Percentiles rank a stretch among this genome's conserved stretches.
phyloP scores from a whole-genome alignment of 2,797 vertebrate genomes.

The Hippopotamyrus pictus region DNA sequence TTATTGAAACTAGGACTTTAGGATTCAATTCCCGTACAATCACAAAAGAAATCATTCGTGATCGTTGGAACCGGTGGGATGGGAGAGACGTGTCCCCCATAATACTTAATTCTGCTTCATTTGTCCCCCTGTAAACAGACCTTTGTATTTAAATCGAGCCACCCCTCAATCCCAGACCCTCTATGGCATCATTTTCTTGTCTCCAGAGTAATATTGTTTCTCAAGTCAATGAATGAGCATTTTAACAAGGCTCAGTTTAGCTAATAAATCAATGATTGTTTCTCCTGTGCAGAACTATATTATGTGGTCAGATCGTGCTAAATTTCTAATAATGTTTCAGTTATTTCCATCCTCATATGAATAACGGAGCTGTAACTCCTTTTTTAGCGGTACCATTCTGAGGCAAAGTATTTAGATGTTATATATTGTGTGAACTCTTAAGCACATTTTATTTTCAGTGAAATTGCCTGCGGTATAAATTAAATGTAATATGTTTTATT shows the following conservation, averaged over 20 bases:
- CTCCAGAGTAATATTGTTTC: neutral
- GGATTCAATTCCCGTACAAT: neutral
- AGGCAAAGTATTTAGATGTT: neutral
- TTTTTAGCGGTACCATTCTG: neutral
- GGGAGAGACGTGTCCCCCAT: neutral
- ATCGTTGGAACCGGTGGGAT: neutral
- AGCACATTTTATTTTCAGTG: neutral
- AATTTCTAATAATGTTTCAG: neutral
- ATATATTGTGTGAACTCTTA: neutral
- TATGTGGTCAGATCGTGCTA: neutral
- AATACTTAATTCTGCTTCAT: neutral
- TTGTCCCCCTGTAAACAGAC: neutral
- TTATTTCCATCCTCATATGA: neutral
- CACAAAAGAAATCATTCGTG: neutral
- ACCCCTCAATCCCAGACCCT: neutral
- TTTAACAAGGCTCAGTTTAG: neutral
- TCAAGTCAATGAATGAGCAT: neutral
- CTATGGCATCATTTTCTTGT: neutral
- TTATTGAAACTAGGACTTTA: neutral
- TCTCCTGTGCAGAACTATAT: neutral
- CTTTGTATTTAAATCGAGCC: neutral
- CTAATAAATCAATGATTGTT: neutral
- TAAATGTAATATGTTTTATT: neutral
- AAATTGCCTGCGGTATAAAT: neutral
- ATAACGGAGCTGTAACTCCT: neutral